Evolutionary conservation across 2,888 invertebrate genomes (phyloP), one percentile per base, ranked within the genome.

Genomic region (Diogma glabrata): DNA sequence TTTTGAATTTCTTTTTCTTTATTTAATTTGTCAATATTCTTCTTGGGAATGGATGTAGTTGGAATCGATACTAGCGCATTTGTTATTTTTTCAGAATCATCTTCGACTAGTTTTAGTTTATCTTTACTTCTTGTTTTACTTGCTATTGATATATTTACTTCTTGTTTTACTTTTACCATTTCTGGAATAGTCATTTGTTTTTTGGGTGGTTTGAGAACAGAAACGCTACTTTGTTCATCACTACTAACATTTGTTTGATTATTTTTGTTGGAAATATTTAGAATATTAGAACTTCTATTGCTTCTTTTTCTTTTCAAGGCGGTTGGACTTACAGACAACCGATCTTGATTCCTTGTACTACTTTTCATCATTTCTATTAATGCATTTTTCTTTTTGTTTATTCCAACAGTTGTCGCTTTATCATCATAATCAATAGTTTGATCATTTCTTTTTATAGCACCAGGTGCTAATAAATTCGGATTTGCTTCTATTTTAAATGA

Each of bases 131-230:
- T 49, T 40, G 36, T 52, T 48, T 55, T 51, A 47, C 46, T 43
- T n/a, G 43, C n/a, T 43, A 14, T 20, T n/a, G 43, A 12, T n/a
- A n/a, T 6, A 43, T 43, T 22, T 47, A 33, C 49, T 14, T 54
- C 46, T 55, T 47, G 49, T 63, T 46, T 65, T 20, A 58, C 59
- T 56, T 66, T 69, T 3, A 71, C 59, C 55, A 70, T 57, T 57
- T 72, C 70, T 0, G 70, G 67, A 30, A 72, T 52, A 1, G 70
- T 72, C 3, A 65, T 55, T 56, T 71, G 71, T 55, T 64, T 65
- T 19, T 62, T 63, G 8, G 47, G 23, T 8, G 50, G 24, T 10
- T 52, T 53, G 23, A 30, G 7, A 22, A 20, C 14, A 19, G 48
- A 33, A 4, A 12, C 16, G 24, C 22, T 46, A 9, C 19, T 48